Base-by-base conservation (phyloP, 1,140 invertebrate species). In the Macrocentrus cingulum region DNA sequence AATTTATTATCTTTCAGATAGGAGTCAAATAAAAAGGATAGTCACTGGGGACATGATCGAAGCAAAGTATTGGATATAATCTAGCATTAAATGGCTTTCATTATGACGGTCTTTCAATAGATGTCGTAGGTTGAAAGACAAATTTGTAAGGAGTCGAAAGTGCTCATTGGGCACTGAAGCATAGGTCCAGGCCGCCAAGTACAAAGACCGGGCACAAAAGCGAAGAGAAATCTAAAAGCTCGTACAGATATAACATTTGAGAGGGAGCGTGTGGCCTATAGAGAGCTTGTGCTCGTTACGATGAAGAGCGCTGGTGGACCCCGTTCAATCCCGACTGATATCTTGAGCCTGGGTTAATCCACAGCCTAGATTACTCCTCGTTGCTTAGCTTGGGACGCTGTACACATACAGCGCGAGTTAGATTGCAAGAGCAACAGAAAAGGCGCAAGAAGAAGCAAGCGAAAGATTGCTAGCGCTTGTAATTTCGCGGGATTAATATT, bases 401-500 rank as follows among this genome's bases (percentile, higher is more conserved):
- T 23, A 46, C 25, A 23, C 34, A 49, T 32, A 49, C 3, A 11
- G 11, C 4, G 44, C 18, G 44, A 46, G 46, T 49, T 49, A 49
- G 46, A 49, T 49, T 49, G 23, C 25, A 34, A 49, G 60, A 62
- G 62, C 60, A 64, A 62, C 63, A 62, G 65, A 67, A 67, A 68
- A 46, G 56, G 60, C 58, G 58, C 29, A 15, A 25, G 45, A 36
- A 36, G 54, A 49, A 53, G 48, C 61, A 61, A 70, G 54, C 62
- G 69, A 66, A 70, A 74, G 68, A 74, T 72, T 72, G 66, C 69
- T 52, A 59, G 59, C 64, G 64, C 68, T 65, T 70, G 73, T 77
- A 76, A 79, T 77, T 76, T 76, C 68, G 72, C 64, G 58, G 74
- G 74, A 79, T 79, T 79, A 79, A 75, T 76, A 76, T 74, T 76